Percentiles rank a stretch among this genome's conserved stretches.
These are phyloP conservation scores for Athalia cordata DNA, from an alignment of 2,888 invertebrate species.

Conservation along the genomic window DNA sequence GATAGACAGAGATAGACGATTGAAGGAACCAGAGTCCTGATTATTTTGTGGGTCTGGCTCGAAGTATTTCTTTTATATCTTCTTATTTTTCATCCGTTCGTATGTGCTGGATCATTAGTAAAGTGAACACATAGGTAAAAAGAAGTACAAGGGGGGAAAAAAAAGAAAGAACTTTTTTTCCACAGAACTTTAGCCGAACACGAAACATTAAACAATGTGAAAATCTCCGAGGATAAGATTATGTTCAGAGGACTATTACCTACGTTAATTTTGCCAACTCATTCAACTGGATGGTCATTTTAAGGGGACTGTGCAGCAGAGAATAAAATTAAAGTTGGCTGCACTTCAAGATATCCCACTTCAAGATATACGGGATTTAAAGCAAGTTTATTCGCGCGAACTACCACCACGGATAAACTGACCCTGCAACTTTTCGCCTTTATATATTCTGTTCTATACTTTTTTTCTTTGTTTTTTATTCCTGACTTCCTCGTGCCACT, in stretches of 20 bases:
- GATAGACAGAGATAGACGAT: not conserved
- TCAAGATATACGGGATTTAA: conserved; percentile 32
- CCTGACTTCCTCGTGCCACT: not conserved
- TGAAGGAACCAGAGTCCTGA: too few species aligned
- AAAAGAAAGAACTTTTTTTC: not conserved
- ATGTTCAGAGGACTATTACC: conserved; percentile 36
- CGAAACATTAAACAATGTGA: conserved; percentile 36
- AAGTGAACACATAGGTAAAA: too few species aligned
- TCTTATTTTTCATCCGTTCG: too few species aligned
- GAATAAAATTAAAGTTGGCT: conserved; percentile 42
- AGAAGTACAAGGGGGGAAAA: too few species aligned
- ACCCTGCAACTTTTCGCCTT: conserved; percentile 33
- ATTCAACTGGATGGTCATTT: conserved; percentile 41
- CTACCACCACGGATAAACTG: conserved; percentile 29
- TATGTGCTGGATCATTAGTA: too few species aligned
- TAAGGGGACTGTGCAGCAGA: conserved; percentile 27
- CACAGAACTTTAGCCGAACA: conserved; percentile 16
- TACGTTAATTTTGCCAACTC: conserved; percentile 42
- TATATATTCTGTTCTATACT: not conserved
- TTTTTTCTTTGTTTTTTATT: not conserved
- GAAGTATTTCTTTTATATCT: too few species aligned
- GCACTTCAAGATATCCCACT: conserved; percentile 42
- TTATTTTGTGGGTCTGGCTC: too few species aligned
- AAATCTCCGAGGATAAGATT: conserved; percentile 23
- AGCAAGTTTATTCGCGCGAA: conserved; percentile 41